phyloP scores from a whole-genome alignment of 1,140 invertebrate species.

The Drosophila pectinifera region DNA sequence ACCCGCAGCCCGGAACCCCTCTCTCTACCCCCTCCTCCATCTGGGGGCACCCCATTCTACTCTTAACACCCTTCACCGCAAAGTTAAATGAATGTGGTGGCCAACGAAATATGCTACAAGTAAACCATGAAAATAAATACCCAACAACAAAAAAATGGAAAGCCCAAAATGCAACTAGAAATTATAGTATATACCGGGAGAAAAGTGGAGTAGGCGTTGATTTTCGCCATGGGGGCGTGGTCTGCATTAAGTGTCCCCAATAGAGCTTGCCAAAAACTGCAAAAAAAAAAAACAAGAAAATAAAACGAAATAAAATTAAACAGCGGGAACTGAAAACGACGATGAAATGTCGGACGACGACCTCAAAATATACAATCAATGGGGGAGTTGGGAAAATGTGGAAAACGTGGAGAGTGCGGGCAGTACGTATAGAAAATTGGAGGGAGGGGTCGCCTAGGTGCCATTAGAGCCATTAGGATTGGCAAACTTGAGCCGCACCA shows the following conservation, averaged over 20 bases:
- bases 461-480: constrained; percentile 55
- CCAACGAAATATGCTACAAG: constrained; percentile 68
- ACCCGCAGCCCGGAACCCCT: not conserved
- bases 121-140: constrained; percentile 74
- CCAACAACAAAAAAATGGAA: constrained; percentile 35
- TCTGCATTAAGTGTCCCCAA: constrained; percentile 73
- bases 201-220: constrained; percentile 20
- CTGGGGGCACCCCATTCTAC: not conserved
- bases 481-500: constrained; percentile 39
- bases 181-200: constrained; percentile 19
- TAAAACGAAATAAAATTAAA: constrained; percentile 14
- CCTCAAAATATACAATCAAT: constrained; percentile 12
- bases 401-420: not conserved
- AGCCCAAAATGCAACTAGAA: constrained; percentile 43
- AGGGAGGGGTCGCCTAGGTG: constrained; percentile 26
- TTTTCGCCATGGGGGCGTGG: constrained; percentile 35
- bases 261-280: constrained; percentile 44
- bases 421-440: not conserved
- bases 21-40: too few relatives aligned
- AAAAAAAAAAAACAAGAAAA: constrained; percentile 10
- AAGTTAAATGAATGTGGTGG: constrained; percentile 63
- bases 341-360: constrained; percentile 34
- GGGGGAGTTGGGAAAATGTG: not conserved
- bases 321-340: constrained; percentile 23
- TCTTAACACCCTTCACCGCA: constrained; percentile 36